These are phyloP conservation scores for Agrochola litura DNA, from an alignment of 2,888 invertebrate genomes.

Conservation along the genomic window DNA sequence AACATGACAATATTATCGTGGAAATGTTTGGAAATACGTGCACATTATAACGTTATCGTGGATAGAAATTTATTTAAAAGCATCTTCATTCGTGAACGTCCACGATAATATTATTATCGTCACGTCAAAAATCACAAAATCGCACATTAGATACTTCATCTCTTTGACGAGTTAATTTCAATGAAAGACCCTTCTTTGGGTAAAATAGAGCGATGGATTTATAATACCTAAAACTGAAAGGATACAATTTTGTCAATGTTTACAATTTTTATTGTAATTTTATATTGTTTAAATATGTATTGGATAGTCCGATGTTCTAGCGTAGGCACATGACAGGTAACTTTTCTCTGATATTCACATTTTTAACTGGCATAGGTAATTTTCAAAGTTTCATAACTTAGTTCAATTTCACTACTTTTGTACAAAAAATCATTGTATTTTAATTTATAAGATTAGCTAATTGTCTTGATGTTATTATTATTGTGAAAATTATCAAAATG, in stretches of 20 bases:
- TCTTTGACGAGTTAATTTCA: not conserved
- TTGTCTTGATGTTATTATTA: conserved; percentile 11
- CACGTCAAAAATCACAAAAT: not conserved
- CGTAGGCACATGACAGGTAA: conserved; percentile 1
- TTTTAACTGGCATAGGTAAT: conserved; percentile 25
- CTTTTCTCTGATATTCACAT: conserved; percentile 9
- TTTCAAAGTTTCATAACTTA: conserved; percentile 18
- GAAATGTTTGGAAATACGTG: not conserved
- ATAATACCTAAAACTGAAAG: not conserved
- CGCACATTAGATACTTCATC: not conserved
- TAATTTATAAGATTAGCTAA: conserved; percentile 16
- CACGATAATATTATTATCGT: not conserved
- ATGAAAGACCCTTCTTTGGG: not conserved
- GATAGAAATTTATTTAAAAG: not conserved
- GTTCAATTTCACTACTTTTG: conserved; percentile 42
- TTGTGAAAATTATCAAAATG: not conserved
- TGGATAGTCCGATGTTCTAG: conserved; percentile 18
- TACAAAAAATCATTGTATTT: conserved; percentile 21
- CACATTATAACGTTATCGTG: not conserved
- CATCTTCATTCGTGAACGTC: not conserved
- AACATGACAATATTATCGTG: not conserved
- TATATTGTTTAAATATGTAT: not conserved
- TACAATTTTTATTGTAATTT: not conserved
- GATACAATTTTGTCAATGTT: not conserved
- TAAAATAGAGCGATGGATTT: not conserved